phyloP scores from a whole-genome alignment of 2,113 vertebrate species.

The Emydocephalus ijimae region DNA sequence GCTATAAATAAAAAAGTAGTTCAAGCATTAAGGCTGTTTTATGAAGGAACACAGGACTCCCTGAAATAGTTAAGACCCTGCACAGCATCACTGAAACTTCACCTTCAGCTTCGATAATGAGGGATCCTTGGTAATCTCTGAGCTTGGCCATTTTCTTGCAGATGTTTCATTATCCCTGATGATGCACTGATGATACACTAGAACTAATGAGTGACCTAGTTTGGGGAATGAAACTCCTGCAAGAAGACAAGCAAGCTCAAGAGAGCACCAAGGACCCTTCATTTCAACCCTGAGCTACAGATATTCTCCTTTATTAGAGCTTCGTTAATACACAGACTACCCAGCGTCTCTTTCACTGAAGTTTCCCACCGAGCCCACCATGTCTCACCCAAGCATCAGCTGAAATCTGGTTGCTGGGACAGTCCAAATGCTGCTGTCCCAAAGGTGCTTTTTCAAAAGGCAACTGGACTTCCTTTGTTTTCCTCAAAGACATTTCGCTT shows the following conservation, averaged over 20 bases:
- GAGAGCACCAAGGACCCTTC: not conserved
- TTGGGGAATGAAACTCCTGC: not conserved
- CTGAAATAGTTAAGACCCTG: not conserved
- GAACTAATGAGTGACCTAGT: not conserved
- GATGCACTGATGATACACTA: not conserved
- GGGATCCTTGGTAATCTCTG: not conserved
- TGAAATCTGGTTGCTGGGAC: not conserved
- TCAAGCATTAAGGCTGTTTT: conserved; percentile 31
- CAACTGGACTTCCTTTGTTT: no score
- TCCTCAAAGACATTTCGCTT: no score
- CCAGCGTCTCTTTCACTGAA: not conserved
- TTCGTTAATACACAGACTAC: not conserved
- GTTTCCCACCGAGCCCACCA: not conserved
- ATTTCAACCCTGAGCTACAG: not conserved
- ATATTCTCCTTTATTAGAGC: not conserved
- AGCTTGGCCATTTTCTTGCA: not conserved
- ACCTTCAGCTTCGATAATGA: not conserved
- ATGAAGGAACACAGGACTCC: not conserved
- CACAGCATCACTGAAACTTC: not conserved
- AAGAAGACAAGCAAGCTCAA: not conserved
- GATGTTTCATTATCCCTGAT: not conserved
- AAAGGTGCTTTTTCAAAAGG: no score
- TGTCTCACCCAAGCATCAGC: not conserved
- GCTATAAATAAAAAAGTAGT: conserved; percentile 65
- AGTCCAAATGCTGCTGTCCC: no score